phyloP scores from a whole-genome alignment of 1,140 invertebrate species.

The Drosophila dunni region DNA sequence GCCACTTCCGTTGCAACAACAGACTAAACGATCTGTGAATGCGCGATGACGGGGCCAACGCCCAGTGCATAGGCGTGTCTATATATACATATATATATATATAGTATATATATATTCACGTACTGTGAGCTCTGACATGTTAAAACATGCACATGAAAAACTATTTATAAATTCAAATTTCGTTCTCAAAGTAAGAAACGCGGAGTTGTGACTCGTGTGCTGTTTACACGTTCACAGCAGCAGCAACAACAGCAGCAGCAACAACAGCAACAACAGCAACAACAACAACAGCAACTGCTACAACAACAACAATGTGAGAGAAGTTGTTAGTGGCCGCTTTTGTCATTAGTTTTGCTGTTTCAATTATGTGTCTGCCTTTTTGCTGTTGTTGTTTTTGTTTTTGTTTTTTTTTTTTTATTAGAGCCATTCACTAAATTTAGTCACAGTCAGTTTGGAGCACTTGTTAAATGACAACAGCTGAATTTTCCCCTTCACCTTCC shows the following conservation, averaged over 20 bases:
- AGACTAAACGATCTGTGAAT: slow-evolving; percentile 38
- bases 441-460: slow-evolving; percentile 34
- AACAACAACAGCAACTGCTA: slow-evolving; percentile 3
- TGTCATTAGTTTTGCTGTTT: slow-evolving; percentile 39
- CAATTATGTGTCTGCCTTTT: slow-evolving; percentile 20
- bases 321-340: slow-evolving; percentile 19
- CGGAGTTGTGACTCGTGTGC: slow-evolving; percentile 11
- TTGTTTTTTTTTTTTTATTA: slow-evolving; percentile 14
- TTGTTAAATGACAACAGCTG: slow-evolving; percentile 24
- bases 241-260: slow-evolving; percentile 20
- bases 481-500: neutral
- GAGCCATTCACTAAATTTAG: slow-evolving; percentile 46
- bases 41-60: slow-evolving; percentile 23
- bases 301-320: slow-evolving; percentile 8
- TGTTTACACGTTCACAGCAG: slow-evolving; percentile 43
- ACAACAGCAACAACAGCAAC: slow-evolving; percentile 5
- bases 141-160: slow-evolving; percentile 20
- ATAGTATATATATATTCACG: slow-evolving; percentile 28
- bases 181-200: slow-evolving; percentile 27
- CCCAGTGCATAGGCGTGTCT: neutral
- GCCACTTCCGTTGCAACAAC: slow-evolving; percentile 45
- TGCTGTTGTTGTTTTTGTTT: neutral
- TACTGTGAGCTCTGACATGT: slow-evolving; percentile 27
- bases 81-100: neutral
- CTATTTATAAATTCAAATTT: slow-evolving; percentile 57